phyloP scores from a whole-genome alignment of 2,888 invertebrate genomes.

The Schrankia costaestrigalis region DNA sequence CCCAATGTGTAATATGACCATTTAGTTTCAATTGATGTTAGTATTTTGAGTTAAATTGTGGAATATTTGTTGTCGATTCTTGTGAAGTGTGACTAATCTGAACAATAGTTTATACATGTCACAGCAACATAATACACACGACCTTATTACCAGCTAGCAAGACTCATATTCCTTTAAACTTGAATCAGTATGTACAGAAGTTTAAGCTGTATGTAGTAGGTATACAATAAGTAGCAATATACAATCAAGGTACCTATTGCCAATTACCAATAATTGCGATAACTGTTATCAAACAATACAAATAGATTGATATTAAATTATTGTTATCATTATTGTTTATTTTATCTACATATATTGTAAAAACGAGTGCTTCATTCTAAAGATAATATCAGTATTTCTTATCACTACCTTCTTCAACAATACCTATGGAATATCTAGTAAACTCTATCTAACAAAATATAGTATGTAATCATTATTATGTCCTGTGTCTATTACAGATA shows the following conservation, averaged over 20 bases:
- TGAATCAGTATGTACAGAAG: too few relatives aligned
- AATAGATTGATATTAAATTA: constrained; percentile 68
- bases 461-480: too few relatives aligned
- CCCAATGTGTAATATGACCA: constrained; percentile 53
- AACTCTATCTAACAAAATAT: constrained; percentile 49
- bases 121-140: too few relatives aligned
- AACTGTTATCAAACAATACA: constrained; percentile 74
- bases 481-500: too few relatives aligned
- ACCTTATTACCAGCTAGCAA: too few relatives aligned
- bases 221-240: constrained; percentile 36
- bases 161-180: too few relatives aligned
- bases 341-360: constrained; percentile 68
- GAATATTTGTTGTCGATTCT: constrained; percentile 10
- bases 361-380: constrained; percentile 60
- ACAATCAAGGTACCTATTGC: constrained; percentile 49
- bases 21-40: constrained; percentile 51
- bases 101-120: constrained; percentile 4
- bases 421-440: constrained; percentile 21
- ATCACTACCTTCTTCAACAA: constrained; percentile 38
- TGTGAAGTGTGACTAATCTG: constrained; percentile 7
- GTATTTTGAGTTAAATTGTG: constrained; percentile 12
- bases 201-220: neutral
- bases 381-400: constrained; percentile 68
- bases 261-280: constrained; percentile 65
- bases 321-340: constrained; percentile 70